Evolutionary conservation across 2,113 vertebrate species (phyloP).

Genomic region (Apistogramma diplotaenia): DNA sequence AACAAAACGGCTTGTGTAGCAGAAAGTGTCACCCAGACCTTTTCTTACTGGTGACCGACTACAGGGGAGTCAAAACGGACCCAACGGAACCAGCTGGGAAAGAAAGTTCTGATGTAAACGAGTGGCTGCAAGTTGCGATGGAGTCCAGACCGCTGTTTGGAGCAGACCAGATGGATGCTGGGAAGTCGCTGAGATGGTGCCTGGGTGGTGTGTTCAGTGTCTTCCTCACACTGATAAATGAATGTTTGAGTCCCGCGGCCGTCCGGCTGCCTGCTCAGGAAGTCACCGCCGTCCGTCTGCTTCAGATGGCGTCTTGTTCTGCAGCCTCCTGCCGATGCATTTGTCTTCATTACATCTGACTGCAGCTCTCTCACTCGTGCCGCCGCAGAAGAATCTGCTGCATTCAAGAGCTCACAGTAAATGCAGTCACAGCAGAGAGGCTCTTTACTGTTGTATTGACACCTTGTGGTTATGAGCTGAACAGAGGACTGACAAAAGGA

Average conservation of each 20-base stretch:
- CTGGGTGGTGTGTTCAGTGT: background rate
- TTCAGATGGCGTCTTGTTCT: background rate
- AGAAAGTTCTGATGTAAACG: background rate
- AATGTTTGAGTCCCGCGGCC: background rate
- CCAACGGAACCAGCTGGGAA: background rate
- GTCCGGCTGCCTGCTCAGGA: background rate
- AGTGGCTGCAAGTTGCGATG: background rate
- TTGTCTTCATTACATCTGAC: conserved; percentile 40
- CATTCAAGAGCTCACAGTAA: background rate
- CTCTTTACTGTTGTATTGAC: conserved; percentile 17
- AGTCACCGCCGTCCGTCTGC: conserved; percentile 11
- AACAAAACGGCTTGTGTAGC: too few species aligned
- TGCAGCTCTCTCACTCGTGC: background rate
- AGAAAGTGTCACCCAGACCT: too few species aligned
- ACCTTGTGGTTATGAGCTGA: background rate
- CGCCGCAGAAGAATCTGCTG: conserved; percentile 1
- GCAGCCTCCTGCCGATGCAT: background rate
- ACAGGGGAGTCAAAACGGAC: background rate
- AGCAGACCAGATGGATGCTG: background rate
- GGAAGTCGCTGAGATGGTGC: background rate
- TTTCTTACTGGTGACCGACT: too few species aligned
- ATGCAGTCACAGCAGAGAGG: background rate
- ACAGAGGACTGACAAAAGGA: background rate
- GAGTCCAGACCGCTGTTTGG: background rate
- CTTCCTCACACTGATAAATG: background rate